These are phyloP conservation scores for Verasper variegatus DNA, from an alignment of 2,113 vertebrate species.

Conservation along the genomic window DNA sequence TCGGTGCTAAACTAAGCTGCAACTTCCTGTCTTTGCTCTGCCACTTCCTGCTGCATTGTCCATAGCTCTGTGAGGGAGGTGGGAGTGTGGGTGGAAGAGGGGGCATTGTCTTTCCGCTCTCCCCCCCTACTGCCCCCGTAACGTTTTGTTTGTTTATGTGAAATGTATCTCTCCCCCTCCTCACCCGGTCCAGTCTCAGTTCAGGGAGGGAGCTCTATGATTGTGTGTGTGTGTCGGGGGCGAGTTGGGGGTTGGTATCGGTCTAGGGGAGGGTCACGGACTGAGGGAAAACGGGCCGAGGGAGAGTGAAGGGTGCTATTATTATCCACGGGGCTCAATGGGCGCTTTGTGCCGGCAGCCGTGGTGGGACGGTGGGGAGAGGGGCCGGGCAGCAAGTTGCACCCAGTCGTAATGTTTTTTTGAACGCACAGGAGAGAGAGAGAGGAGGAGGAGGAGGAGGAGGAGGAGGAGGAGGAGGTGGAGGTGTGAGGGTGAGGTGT, in stretches of 20 bases:
- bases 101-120: constrained; percentile 33
- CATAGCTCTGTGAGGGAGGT: neutral
- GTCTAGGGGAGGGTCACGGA: constrained; percentile 50
- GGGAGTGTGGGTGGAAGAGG: constrained; percentile 8
- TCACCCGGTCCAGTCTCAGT: neutral
- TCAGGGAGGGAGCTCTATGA: neutral
- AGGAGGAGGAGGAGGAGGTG: neutral
- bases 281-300: constrained; percentile 6
- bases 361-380: constrained; percentile 26
- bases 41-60: constrained; percentile 67
- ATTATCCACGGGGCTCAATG: constrained; percentile 80
- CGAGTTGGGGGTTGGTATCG: constrained; percentile 26
- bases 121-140: constrained; percentile 2
- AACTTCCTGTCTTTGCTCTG: constrained; percentile 65
- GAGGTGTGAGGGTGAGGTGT: no score
- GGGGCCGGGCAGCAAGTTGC: constrained; percentile 48
- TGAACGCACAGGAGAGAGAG: constrained; percentile 24
- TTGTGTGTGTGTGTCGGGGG: constrained; percentile 18
- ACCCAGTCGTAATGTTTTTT: constrained; percentile 77
- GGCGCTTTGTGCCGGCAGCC: constrained; percentile 70
- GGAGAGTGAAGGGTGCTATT: constrained; percentile 73
- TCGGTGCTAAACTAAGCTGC: constrained; percentile 32
- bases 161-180: constrained; percentile 19
- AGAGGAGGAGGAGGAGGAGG: neutral
- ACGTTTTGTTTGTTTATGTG: constrained; percentile 66